phyloP scores from a whole-genome alignment of 2,113 vertebrate genomes.

The Boulengeromyrus knoepffleri region DNA sequence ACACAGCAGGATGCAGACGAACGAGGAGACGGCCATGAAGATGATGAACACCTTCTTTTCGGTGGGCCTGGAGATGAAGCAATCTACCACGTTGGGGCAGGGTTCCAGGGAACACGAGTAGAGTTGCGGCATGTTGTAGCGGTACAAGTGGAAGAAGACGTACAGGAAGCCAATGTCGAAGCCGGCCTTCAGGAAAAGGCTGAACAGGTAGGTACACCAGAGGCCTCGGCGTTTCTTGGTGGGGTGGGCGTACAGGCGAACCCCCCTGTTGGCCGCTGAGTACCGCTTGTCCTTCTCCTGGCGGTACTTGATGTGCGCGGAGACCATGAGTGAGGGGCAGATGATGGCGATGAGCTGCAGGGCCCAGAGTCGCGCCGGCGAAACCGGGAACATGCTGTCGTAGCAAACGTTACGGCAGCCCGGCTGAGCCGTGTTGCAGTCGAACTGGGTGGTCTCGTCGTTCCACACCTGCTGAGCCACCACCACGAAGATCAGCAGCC shows the following conservation, averaged over 20 bases:
- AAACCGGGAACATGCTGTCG: slow-evolving; percentile 81
- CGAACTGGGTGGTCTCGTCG: slow-evolving; percentile 80
- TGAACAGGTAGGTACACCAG: slow-evolving; percentile 90
- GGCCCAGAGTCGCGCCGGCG: slow-evolving; percentile 88
- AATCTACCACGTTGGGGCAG: slow-evolving; percentile 83
- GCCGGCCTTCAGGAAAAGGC: slow-evolving; percentile 74
- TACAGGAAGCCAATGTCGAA: slow-evolving; percentile 78
- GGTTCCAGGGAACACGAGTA: slow-evolving; percentile 70
- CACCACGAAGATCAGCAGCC: slow-evolving; percentile 84
- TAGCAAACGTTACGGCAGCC: slow-evolving; percentile 86
- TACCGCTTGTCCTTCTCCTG: slow-evolving; percentile 67
- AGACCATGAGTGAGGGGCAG: slow-evolving; percentile 83
- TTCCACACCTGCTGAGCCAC: slow-evolving; percentile 82
- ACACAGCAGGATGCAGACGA: slow-evolving; percentile 73
- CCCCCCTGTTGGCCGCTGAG: not conserved
- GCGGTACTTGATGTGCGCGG: slow-evolving; percentile 80
- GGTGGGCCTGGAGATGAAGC: slow-evolving; percentile 78
- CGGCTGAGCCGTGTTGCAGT: slow-evolving; percentile 82
- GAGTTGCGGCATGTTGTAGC: slow-evolving; percentile 69
- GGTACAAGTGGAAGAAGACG: slow-evolving; percentile 70
- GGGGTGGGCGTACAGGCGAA: slow-evolving; percentile 55
- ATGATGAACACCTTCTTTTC: slow-evolving; percentile 92
- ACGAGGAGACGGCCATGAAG: slow-evolving; percentile 79
- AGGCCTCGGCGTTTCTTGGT: slow-evolving; percentile 82
- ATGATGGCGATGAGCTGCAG: slow-evolving; percentile 93